These are phyloP conservation scores for Hartigia nigra DNA, from an alignment of 2,888 invertebrate genomes.

Conservation along the genomic window DNA sequence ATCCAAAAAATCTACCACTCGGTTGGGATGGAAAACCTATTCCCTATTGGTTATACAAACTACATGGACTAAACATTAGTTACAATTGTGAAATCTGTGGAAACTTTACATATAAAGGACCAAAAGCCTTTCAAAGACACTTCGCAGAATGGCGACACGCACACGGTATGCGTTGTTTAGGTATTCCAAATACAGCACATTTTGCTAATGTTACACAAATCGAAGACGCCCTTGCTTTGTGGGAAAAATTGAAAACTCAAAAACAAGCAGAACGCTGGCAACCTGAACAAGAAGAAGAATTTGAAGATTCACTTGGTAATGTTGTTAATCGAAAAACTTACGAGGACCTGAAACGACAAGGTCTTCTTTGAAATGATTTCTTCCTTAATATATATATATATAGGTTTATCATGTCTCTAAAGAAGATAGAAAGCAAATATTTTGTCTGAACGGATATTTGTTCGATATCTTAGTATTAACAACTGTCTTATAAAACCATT, in stretches of 20 bases:
- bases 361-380: slow-evolving; percentile 77
- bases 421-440: background rate
- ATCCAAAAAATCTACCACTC: slow-evolving; percentile 98
- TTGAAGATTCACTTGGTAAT: slow-evolving; percentile 98
- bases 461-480: background rate
- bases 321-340: slow-evolving; percentile 98
- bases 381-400: background rate
- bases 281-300: slow-evolving; percentile 97
- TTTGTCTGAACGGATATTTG: background rate
- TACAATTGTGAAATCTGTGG: slow-evolving; percentile 99
- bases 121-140: slow-evolving; percentile 99
- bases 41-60: slow-evolving; percentile 98
- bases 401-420: background rate
- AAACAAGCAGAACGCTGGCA: slow-evolving; percentile 97
- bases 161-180: slow-evolving; percentile 97
- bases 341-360: slow-evolving; percentile 98
- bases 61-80: slow-evolving; percentile 98
- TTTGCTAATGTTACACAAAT: slow-evolving; percentile 99
- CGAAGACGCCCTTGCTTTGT: slow-evolving; percentile 95
- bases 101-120: slow-evolving; percentile 97
- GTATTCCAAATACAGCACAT: slow-evolving; percentile 99
- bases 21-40: slow-evolving; percentile 98
- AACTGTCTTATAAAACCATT: background rate
- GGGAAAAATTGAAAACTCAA: slow-evolving; percentile 96
- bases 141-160: slow-evolving; percentile 94